Evolutionary conservation across 2,797 vertebrate genomes (phyloP).

Genomic region (Ficedula albicollis): DNA sequence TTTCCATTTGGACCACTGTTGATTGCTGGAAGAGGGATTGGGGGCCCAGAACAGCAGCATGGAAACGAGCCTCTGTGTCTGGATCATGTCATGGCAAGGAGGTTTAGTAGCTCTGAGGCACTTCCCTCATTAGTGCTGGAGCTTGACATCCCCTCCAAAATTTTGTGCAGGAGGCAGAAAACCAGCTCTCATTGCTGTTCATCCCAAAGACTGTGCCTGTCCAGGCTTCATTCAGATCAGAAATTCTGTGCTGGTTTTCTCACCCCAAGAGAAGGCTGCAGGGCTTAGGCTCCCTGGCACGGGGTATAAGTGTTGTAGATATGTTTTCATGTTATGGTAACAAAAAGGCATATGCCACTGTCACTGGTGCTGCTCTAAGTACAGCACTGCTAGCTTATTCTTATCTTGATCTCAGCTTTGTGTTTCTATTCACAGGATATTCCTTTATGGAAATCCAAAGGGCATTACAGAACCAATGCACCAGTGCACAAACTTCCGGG

Average conservation of each 20-base stretch:
- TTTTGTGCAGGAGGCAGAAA: neutral
- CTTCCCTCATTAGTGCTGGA: neutral
- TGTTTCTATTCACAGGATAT: neutral
- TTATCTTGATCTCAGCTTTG: neutral
- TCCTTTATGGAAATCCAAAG: neutral
- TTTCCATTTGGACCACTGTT: neutral
- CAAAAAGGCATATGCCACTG: neutral
- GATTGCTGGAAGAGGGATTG: neutral
- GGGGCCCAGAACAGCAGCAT: neutral
- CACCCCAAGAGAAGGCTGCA: neutral
- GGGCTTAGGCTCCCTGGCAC: neutral
- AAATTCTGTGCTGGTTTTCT: neutral
- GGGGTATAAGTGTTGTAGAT: rapidly evolving
- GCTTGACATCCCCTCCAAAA: neutral
- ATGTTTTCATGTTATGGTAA: neutral
- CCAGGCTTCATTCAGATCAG: neutral
- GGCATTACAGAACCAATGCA: neutral
- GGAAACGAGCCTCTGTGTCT: neutral
- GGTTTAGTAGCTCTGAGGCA: neutral
- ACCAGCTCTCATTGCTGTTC: neutral
- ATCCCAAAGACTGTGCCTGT: neutral
- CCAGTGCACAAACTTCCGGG: neutral
- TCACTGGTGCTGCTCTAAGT: neutral
- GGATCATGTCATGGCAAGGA: neutral
- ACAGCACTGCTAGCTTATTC: neutral